These are phyloP conservation scores for Tympanoctomys barrerae DNA, from an alignment of 2,797 vertebrate genomes.

Conservation along the genomic window DNA sequence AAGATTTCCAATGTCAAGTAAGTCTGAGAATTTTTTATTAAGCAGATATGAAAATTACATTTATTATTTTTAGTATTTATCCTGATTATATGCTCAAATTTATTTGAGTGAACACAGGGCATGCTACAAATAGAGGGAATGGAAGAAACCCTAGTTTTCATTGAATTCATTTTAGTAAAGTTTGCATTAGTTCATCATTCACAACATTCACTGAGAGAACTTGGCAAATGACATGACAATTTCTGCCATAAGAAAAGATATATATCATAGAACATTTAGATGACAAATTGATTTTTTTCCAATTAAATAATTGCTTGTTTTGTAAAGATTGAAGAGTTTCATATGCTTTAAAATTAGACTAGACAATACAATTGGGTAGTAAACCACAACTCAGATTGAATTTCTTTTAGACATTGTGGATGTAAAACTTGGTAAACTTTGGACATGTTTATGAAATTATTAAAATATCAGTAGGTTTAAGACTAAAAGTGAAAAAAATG, in stretches of 20 bases:
- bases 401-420: constrained; percentile 1
- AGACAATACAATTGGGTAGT: neutral
- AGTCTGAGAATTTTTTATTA: neutral
- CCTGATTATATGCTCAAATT: neutral
- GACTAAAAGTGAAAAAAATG: constrained; percentile 10
- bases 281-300: neutral
- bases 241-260: neutral
- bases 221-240: neutral
- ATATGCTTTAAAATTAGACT: neutral
- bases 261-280: neutral
- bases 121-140: neutral
- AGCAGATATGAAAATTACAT: neutral
- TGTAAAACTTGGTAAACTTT: constrained; percentile 33
- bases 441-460: constrained; percentile 33
- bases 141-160: neutral
- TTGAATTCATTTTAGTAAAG: neutral
- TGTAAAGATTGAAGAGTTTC: neutral
- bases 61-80: neutral
- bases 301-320: constrained; percentile 8
- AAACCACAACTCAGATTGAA: neutral
- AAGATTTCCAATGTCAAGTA: neutral
- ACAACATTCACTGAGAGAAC: neutral
- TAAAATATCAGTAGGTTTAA: constrained; percentile 55
- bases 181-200: neutral
- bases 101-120: neutral